phyloP scores from a whole-genome alignment of 64 coral and sea anemone genomes.

The Stichodactyla helianthus region DNA sequence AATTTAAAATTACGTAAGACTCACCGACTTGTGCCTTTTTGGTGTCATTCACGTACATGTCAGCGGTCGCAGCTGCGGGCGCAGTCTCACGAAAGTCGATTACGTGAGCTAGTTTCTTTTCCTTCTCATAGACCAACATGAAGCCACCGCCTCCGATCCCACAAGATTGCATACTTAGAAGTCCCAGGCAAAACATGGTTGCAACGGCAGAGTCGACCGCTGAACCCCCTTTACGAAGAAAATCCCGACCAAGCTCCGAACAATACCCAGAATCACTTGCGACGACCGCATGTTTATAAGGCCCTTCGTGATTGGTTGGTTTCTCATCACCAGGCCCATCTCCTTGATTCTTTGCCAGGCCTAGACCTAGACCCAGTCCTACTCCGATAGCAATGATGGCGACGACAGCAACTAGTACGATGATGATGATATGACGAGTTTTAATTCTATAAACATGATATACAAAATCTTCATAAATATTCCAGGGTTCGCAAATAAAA shows the following conservation, averaged over 20 bases:
- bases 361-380: not conserved
- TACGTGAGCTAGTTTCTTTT: constrained; percentile 18
- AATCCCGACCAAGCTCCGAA: constrained; percentile 76
- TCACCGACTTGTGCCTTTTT: constrained; percentile 16
- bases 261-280: constrained; percentile 71
- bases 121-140: constrained; percentile 67
- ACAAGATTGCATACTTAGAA: constrained; percentile 91
- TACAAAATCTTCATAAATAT: too few relatives aligned
- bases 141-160: constrained; percentile 91
- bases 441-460: not conserved
- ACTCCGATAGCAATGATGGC: not conserved
- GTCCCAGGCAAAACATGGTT: constrained; percentile 77
- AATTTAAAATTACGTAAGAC: not conserved
- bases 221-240: constrained; percentile 75
- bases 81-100: constrained; percentile 80
- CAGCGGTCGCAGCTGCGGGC: constrained; percentile 20
- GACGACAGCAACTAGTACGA: not conserved
- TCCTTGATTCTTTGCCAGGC: not conserved
- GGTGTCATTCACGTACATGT: not conserved
- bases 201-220: constrained; percentile 87
- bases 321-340: not conserved
- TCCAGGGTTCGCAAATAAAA: too few relatives aligned
- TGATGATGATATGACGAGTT: not conserved
- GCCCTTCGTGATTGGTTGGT: constrained; percentile 29
- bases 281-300: constrained; percentile 65